Evolutionary conservation across 2,797 vertebrate species (phyloP).

Genomic region (Coluber constrictor): DNA sequence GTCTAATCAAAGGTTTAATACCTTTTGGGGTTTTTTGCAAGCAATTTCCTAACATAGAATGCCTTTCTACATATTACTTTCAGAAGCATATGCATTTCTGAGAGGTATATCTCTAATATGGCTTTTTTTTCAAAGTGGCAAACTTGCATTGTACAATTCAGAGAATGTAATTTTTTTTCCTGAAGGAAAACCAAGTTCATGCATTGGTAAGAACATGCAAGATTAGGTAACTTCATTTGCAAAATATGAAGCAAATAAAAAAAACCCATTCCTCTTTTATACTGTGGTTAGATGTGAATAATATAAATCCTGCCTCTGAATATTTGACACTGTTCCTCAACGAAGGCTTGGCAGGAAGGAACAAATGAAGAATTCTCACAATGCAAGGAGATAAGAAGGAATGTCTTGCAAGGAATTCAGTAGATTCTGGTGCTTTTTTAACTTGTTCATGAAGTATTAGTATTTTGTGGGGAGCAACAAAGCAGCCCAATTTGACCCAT

Average conservation of each 20-base stretch:
- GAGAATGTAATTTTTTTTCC: neutral
- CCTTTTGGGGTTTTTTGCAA: neutral
- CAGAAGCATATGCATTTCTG: neutral
- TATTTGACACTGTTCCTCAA: neutral
- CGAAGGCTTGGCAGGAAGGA: neutral
- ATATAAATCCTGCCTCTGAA: neutral
- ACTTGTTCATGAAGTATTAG: neutral
- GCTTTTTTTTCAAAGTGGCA: neutral
- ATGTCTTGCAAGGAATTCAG: neutral
- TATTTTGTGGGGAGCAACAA: neutral
- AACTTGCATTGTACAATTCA: neutral
- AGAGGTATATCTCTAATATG: neutral
- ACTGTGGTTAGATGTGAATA: neutral
- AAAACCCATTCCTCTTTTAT: neutral
- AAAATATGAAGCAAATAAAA: neutral
- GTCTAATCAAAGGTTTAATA: neutral
- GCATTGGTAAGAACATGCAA: neutral
- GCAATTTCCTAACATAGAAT: neutral
- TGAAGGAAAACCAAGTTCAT: neutral
- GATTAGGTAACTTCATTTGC: neutral
- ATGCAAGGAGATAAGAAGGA: neutral
- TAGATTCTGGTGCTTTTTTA: neutral
- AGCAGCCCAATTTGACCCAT: neutral
- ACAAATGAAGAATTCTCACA: neutral
- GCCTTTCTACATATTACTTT: neutral